Evolutionary conservation across 2,888 invertebrate genomes (phyloP), one percentile per base, ranked within the genome.

Genomic region (Lysandra bellargus): DNA sequence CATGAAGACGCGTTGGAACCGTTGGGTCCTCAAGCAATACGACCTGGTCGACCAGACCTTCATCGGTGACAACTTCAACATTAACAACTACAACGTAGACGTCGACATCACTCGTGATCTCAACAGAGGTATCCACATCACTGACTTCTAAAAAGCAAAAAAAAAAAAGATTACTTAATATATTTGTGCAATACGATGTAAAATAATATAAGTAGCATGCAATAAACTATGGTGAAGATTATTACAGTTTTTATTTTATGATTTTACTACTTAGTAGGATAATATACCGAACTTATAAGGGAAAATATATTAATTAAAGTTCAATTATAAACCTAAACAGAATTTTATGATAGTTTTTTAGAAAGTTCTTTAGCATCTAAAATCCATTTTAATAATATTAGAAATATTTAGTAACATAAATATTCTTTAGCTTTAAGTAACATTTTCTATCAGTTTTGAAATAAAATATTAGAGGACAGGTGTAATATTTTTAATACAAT

Each of bases 1-100:
- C 80, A 93, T 93, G 93, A 91, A 84, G 83, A 89, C 87, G 37
- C 90, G 91, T 61, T 93, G 91, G 90, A 84, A 91, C 81, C 87
- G 85, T 53, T 93, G 82, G 74, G 90, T 93, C 4, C 83, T 93
- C 76, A 90, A 83, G 80, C 85, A 89, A 83, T 93, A 91, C 85
- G 86, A 89, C 80, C 80, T 91, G 83, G 80, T 85, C 4, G 88
- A 87, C 79, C 86, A 81, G 23, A 87, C 86, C 6, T 93, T 94
- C 2, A 83, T 86, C 0, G 84, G 86, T 4, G 53, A 78, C n/a
- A 49, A 64, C 17, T 3, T 30, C n/a, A 72, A 78, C 57, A 53
- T 49, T 12, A 78, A 78, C 57, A 86, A 88, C 78, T 88, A 88
- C 83, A 87, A 87, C 76, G 86, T 88, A 6, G 89, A 91, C 80